A percentile compares a stretch with the other conserved stretches of the same genome.
Evolutionary conservation across 1,140 invertebrate species (phyloP).

Genomic region (Drosophila asahinai): DNA sequence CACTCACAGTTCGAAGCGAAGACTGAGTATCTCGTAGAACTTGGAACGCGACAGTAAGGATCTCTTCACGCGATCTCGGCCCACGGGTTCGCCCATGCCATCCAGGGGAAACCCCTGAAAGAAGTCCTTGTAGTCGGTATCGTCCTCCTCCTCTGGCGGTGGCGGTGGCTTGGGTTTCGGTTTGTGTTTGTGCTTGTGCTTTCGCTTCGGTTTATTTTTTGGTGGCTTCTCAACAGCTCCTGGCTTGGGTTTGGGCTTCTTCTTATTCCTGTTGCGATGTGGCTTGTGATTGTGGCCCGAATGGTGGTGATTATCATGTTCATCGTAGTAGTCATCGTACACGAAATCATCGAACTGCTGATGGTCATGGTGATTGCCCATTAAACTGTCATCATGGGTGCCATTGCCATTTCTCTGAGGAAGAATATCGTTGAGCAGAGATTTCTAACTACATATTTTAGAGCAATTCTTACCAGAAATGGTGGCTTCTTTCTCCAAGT

Average conservation of each 20-base stretch:
- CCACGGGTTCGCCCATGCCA: conserved; percentile 22
- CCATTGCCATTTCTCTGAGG: conserved; percentile 35
- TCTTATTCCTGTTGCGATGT: conserved; percentile 37
- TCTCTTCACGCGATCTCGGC: conserved; percentile 15
- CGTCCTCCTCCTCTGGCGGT: conserved; percentile 7
- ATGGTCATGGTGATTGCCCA: conserved; percentile 11
- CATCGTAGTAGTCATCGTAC: conserved; percentile 52
- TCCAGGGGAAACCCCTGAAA: conserved; percentile 54
- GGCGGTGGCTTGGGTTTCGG: conserved; percentile 8
- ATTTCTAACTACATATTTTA: not conserved
- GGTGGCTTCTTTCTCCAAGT: conserved; percentile 52
- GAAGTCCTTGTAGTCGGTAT: conserved; percentile 62
- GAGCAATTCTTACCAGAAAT: conserved; percentile 45
- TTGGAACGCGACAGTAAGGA: conserved; percentile 62
- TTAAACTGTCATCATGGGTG: conserved; percentile 21
- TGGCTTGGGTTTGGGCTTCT: conserved; percentile 27
- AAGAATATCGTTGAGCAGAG: too few relatives aligned
- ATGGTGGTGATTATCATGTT: not conserved
- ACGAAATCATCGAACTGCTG: conserved; percentile 46
- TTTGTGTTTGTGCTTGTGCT: conserved; percentile 44
- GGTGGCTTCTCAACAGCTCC: conserved; percentile 3
- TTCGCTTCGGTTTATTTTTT: conserved; percentile 42
- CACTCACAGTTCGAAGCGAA: conserved; percentile 66
- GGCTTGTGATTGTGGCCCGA: conserved; percentile 32
- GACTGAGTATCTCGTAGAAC: conserved; percentile 66